A percentile compares a stretch with the other conserved stretches of the same genome.
phyloP scores from a whole-genome alignment of 2,113 vertebrate species.

The Gopherus flavomarginatus region DNA sequence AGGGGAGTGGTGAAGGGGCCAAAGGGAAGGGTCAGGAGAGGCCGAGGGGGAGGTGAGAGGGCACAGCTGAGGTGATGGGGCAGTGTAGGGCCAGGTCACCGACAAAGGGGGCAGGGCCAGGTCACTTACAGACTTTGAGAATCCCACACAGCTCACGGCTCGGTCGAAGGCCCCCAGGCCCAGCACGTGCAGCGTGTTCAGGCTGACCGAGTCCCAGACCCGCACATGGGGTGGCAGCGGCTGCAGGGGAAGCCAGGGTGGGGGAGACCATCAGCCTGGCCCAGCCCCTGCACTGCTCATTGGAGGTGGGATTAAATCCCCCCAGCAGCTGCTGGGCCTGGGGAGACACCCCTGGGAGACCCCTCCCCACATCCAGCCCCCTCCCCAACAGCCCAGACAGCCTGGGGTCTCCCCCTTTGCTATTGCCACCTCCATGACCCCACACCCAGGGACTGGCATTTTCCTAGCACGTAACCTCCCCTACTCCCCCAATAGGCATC shows the following conservation, averaged over 20 bases:
- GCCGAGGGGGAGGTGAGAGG: not conserved
- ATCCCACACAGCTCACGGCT: slow-evolving; percentile 89
- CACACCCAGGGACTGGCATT: not conserved
- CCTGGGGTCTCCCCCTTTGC: not conserved
- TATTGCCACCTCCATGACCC: not conserved
- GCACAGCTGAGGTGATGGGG: not conserved
- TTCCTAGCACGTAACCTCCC: too few species aligned
- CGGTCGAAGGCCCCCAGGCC: slow-evolving; percentile 89
- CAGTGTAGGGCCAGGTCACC: too few species aligned
- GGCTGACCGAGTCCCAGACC: slow-evolving; percentile 93
- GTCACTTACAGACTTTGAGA: slow-evolving; percentile 91
- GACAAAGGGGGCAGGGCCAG: not conserved
- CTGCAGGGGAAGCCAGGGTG: slow-evolving; percentile 60
- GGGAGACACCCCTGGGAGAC: fast-evolving
- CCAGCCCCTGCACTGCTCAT: not conserved
- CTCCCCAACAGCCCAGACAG: too few species aligned
- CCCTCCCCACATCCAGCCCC: not conserved
- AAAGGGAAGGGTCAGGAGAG: not conserved
- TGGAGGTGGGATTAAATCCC: too few species aligned
- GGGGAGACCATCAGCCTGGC: not conserved
- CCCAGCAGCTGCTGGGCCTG: not conserved
- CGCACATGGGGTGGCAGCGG: slow-evolving; percentile 87
- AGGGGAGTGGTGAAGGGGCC: not conserved
- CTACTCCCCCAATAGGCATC: not conserved
- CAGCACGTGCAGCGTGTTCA: slow-evolving; percentile 91